Base-by-base conservation (phyloP, 2,113 vertebrate species). In the Platanista minor region DNA sequence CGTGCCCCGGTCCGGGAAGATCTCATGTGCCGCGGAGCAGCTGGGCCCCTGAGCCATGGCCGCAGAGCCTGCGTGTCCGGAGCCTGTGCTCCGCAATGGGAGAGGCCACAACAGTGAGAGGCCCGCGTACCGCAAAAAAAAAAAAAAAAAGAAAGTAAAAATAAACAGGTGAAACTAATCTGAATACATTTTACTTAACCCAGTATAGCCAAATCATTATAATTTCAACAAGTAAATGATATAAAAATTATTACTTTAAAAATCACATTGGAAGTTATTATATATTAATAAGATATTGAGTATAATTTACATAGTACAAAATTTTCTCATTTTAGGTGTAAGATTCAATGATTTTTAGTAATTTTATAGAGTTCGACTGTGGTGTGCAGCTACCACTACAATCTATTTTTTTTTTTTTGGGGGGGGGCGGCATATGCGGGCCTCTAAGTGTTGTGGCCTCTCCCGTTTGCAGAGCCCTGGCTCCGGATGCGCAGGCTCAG, bases 151-250 rank as follows among this genome's bases (percentile, higher is more conserved):
- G n/a, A 91, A 86, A 83, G 29, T 61, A 67, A 91, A 91, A 87
- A 43, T 62, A 54, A 95, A 49, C 15, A 82, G 4, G 21, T 52
- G 7, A 85, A 84, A 52, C 86, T 54, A 66, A 78, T 82, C 83
- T 86, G 64, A 86, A 75, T 78, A 29, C 8, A 23, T 86, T 95
- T 94, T 85, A 87, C 43, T 93, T 96, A 97, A 72, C 25, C 29
- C 12, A 54, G 14, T 43, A 17, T 81, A 82, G 43, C 23, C 27
- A 43, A 74, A 96, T 87, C 43, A 69, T 36, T 41, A 52, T 39
- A 31, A 88, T 72, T 93, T 93, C 71, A 94, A 85, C 21, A 59
- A 85, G 23, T 87, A 95, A 90, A 43, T 75, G 67, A 72, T 92
- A 0, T 81, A 52, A 81, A 94, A 80, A 93, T 77, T n/a, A 83